Conservation (phyloP, 2,888 invertebrate species). For the Monoplex corrugatus region DNA sequence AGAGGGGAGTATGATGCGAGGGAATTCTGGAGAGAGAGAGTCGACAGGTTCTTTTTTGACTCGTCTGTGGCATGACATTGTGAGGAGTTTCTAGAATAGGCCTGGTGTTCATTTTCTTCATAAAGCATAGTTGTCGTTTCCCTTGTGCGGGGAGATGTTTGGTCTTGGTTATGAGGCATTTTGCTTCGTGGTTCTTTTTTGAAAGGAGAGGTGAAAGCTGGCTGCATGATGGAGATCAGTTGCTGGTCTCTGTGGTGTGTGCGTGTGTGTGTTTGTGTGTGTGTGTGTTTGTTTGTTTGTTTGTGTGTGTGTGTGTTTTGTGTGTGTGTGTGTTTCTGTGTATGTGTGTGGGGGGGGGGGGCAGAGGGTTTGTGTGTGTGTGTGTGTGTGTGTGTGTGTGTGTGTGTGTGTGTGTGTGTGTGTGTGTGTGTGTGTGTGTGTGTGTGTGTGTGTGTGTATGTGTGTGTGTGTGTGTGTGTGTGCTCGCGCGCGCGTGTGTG, state of each 20-base stretch:
- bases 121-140: constrained; percentile 37
- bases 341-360: neutral
- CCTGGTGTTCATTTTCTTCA: neutral
- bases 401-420: too few species aligned
- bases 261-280: neutral
- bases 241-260: too few species aligned
- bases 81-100: neutral
- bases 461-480: too few species aligned
- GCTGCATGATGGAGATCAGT: too few species aligned
- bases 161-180: neutral
- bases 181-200: neutral
- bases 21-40: neutral
- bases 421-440: neutral
- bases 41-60: constrained; percentile 13
- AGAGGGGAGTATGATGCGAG: neutral
- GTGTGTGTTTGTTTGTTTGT: neutral
- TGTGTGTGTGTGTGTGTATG: constrained; percentile 1
- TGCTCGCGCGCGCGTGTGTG: too few species aligned
- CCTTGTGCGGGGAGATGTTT: neutral
- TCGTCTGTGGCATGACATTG: neutral
- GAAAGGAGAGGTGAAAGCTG: too few species aligned
- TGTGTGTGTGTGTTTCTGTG: neutral
- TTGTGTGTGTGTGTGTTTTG: neutral
- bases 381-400: constrained; percentile 3
- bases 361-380: neutral